Conservation (phyloP, 2,888 invertebrate genomes). For the Pardosa pseudoannulata region DNA sequence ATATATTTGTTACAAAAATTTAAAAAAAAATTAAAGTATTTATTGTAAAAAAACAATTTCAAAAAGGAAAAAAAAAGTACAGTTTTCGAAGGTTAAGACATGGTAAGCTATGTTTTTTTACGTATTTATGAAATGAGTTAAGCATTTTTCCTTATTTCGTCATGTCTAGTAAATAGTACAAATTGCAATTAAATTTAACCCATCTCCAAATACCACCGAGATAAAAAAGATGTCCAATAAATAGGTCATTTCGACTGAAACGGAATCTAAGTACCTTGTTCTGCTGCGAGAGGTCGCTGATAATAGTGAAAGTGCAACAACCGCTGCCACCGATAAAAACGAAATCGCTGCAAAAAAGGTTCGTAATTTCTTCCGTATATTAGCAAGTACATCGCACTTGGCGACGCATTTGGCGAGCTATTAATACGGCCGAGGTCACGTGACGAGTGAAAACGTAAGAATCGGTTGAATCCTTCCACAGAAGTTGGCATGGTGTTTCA, state of each 20-base stretch:
- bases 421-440: constrained; percentile 56
- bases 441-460: constrained; percentile 43
- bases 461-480: constrained; percentile 26
- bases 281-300: constrained; percentile 41
- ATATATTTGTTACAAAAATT: too few species aligned
- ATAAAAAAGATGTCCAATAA: neutral
- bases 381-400: constrained; percentile 40
- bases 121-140: too few species aligned
- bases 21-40: too few species aligned
- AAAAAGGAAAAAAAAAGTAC: too few species aligned
- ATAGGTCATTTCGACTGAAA: constrained; percentile 20
- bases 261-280: constrained; percentile 17
- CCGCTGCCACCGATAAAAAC: constrained; percentile 33
- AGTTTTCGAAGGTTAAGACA: too few species aligned
- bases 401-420: constrained; percentile 56
- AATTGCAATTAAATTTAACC: neutral
- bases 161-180: too few species aligned
- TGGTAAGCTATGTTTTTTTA: too few species aligned
- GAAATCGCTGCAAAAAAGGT: constrained; percentile 19
- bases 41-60: too few species aligned
- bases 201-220: neutral
- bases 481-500: constrained; percentile 3
- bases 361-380: constrained; percentile 55
- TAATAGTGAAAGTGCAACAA: constrained; percentile 68
- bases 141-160: too few species aligned